A percentile compares a stretch with the other conserved stretches of the same genome.
Conservation (phyloP, 2,113 vertebrate species). For the Cyanocitta stelleri region DNA sequence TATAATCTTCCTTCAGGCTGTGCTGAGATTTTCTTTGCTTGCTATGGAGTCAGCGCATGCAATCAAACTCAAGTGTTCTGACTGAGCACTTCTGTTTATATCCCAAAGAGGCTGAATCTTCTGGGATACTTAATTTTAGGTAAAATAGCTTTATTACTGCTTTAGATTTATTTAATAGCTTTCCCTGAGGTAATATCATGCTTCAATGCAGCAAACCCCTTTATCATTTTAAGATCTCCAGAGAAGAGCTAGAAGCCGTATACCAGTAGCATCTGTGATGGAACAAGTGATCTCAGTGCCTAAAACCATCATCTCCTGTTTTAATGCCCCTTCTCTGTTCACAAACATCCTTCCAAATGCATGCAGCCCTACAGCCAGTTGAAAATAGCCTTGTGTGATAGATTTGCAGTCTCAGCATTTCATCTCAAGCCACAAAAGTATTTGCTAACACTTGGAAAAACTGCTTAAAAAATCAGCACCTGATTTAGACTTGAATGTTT, state of each 20-base stretch:
- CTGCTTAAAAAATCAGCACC: neutral
- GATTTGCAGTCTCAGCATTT: neutral
- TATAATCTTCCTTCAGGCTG: neutral
- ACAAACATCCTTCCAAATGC: neutral
- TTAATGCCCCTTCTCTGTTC: neutral
- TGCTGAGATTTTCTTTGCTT: neutral
- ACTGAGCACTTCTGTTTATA: neutral
- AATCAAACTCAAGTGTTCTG: neutral
- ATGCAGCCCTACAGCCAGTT: neutral
- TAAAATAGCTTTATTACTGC: neutral
- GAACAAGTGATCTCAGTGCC: neutral
- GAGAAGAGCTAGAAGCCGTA: neutral
- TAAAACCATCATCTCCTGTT: neutral
- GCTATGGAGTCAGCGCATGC: neutral
- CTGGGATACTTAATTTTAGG: neutral
- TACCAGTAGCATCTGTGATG: neutral
- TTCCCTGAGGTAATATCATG: neutral
- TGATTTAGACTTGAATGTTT: neutral
- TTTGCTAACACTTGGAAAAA: neutral
- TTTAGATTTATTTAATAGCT: neutral
- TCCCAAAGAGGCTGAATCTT: neutral
- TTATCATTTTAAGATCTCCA: neutral
- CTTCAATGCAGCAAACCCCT: neutral
- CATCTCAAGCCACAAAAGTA: neutral
- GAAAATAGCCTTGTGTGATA: neutral